Evolutionary conservation across 2,888 invertebrate species (phyloP).

Genomic region (Ormyrus labotus): DNA sequence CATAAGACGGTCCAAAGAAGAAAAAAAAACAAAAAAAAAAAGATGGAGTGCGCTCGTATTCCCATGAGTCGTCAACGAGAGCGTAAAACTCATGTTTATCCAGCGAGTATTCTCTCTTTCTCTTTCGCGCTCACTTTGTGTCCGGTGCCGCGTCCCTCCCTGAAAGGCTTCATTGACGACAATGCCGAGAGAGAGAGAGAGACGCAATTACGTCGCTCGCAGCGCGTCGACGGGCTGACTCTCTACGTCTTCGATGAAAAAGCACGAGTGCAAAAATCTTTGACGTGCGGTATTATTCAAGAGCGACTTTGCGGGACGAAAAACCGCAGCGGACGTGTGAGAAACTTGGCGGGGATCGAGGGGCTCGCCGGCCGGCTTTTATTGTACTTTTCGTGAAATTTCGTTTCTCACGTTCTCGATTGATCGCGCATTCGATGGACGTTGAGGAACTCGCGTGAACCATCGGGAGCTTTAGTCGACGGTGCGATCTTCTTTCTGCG

Average conservation of each 20-base stretch:
- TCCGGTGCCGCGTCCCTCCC: conserved; percentile 36
- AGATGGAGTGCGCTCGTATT: conserved; percentile 33
- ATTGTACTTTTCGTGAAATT: conserved; percentile 1
- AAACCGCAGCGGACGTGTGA: conserved; percentile 9
- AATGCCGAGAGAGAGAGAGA: conserved; percentile 15
- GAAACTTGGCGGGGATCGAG: no score
- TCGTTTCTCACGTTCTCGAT: conserved; percentile 56
- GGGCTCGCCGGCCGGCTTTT: no score
- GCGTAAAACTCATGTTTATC: conserved; percentile 40
- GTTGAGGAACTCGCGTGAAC: neutral
- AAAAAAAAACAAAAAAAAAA: neutral
- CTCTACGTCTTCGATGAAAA: no score
- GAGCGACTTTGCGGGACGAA: conserved; percentile 3
- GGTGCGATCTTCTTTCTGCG: neutral
- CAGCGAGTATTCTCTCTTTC: neutral
- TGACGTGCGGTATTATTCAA: neutral
- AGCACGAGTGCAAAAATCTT: neutral
- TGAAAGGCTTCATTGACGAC: conserved; percentile 53
- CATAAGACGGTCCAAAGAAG: conserved; percentile 9
- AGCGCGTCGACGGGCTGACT: no score
- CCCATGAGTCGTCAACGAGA: conserved; percentile 30
- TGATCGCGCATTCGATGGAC: conserved; percentile 22
- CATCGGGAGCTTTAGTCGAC: neutral
- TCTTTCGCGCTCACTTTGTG: neutral
- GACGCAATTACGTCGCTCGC: conserved; percentile 26